Percentiles rank a stretch among this genome's conserved stretches.
These are phyloP conservation scores for Plebejus argus DNA, from an alignment of 2,888 invertebrate species.

Conservation along the genomic window DNA sequence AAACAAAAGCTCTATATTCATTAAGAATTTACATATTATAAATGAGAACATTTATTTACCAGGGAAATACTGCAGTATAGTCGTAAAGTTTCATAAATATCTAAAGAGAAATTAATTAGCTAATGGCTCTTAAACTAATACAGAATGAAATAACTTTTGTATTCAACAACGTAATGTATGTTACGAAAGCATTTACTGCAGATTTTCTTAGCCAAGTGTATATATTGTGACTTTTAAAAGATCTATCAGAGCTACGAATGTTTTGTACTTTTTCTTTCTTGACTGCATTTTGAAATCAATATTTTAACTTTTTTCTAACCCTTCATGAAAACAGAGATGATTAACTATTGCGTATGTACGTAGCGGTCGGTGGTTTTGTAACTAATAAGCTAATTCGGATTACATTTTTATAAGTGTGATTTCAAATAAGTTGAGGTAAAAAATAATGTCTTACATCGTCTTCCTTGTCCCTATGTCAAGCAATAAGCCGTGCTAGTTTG, in stretches of 20 bases:
- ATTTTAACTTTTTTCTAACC: too few species aligned
- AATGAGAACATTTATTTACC: constrained; percentile 4
- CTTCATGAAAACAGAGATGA: too few species aligned
- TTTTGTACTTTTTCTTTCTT: background rate
- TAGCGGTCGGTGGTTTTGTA: too few species aligned
- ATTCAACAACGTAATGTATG: background rate
- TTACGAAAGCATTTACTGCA: background rate
- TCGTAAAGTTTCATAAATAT: constrained; percentile 2
- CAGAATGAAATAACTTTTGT: background rate
- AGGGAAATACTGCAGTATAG: background rate
- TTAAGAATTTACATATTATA: constrained; percentile 16
- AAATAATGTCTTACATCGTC: too few species aligned
- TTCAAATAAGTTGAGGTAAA: too few species aligned
- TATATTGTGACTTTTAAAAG: background rate
- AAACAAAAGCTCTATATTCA: constrained; percentile 19
- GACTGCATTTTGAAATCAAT: background rate
- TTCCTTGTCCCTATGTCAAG: too few species aligned
- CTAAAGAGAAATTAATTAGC: constrained; percentile 14
- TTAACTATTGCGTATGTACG: too few species aligned
- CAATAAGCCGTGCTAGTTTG: too few species aligned
- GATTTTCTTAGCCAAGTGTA: background rate
- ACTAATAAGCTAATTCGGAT: too few species aligned
- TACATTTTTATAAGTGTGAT: too few species aligned
- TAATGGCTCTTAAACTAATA: constrained; percentile 18
- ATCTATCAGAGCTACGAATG: background rate